Base-by-base conservation (phyloP, 2,888 invertebrate genomes). In the Clunio marinus region DNA sequence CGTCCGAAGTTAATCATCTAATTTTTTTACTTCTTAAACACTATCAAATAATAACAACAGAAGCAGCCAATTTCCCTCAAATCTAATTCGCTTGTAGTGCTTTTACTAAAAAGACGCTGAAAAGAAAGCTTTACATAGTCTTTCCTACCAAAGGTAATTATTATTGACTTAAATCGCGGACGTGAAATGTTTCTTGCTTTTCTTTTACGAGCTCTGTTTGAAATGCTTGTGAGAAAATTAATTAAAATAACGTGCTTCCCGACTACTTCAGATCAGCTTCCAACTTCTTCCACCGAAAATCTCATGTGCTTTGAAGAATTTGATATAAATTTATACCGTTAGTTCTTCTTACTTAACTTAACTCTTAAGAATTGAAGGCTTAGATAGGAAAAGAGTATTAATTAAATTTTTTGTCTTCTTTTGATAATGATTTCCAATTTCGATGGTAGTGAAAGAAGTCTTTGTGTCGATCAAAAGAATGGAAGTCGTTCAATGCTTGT, bases 261-360 rank as follows among this genome's bases (percentile, higher is more conserved):
- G 41, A n/a, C n/a, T n/a, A n/a, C n/a, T n/a, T n/a, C n/a, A n/a
- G n/a, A 41, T 41, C 41, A 10, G 41, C 41, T 41, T 41, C 41
- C 15, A 41, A 5, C 32, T n/a, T n/a, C n/a, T n/a, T n/a, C n/a
- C n/a, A n/a, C n/a, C n/a, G n/a, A n/a, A n/a, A n/a, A n/a, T n/a
- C n/a, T n/a, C n/a, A n/a, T n/a, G n/a, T n/a, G n/a, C n/a, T n/a
- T n/a, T n/a, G n/a, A n/a, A n/a, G n/a, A n/a, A n/a, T n/a, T n/a
- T n/a, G n/a, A n/a, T n/a, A n/a, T n/a, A n/a, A n/a, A n/a, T n/a
- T n/a, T n/a, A n/a, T n/a, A n/a, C n/a, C n/a, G n/a, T n/a, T n/a
- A n/a, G n/a, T n/a, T n/a, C n/a, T n/a, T n/a, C n/a, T n/a, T n/a
- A n/a, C n/a, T n/a, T n/a, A n/a, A n/a, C n/a, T n/a, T n/a, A n/a